A percentile compares a stretch with the other conserved stretches of the same genome.
Conservation (phyloP, 2,888 invertebrate species). For the Microctonus hyperodae region DNA sequence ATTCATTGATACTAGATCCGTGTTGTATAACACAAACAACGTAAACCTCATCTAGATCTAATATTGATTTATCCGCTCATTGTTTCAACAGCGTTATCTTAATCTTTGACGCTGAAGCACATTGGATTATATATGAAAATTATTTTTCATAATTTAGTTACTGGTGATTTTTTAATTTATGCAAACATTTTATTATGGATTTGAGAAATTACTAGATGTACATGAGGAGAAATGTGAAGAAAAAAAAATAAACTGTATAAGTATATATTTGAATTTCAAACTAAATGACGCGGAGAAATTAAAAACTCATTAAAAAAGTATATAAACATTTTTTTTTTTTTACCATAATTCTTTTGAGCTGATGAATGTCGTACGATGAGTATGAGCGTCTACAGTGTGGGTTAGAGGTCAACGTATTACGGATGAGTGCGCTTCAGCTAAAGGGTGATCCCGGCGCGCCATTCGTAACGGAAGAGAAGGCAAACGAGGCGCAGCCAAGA, state of each 20-base stretch:
- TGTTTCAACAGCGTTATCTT: not conserved
- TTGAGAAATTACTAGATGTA: not conserved
- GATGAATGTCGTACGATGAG: conserved; percentile 2
- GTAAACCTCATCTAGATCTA: not conserved
- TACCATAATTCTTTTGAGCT: not conserved
- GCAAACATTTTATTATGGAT: not conserved
- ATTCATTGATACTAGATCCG: not conserved
- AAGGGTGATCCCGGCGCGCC: conserved; percentile 15
- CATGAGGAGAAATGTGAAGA: not conserved
- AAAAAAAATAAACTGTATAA: not conserved
- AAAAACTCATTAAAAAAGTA: not conserved
- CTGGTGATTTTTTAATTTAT: not conserved
- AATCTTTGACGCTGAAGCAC: not conserved
- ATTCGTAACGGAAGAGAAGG: conserved; percentile 7
- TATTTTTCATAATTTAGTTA: not conserved
- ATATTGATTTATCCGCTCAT: not conserved
- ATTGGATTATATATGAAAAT: not conserved
- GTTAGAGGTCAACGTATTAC: conserved; percentile 30
- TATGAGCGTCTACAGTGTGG: not conserved
- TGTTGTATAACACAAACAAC: not conserved
- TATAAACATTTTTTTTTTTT: not conserved
- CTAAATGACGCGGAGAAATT: not conserved
- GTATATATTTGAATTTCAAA: not conserved
- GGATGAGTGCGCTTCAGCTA: conserved; percentile 25
- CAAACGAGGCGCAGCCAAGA: conserved; percentile 33